These are phyloP conservation scores for Digitonthophagus gazella DNA, from an alignment of 2,888 invertebrate species.

Conservation along the genomic window DNA sequence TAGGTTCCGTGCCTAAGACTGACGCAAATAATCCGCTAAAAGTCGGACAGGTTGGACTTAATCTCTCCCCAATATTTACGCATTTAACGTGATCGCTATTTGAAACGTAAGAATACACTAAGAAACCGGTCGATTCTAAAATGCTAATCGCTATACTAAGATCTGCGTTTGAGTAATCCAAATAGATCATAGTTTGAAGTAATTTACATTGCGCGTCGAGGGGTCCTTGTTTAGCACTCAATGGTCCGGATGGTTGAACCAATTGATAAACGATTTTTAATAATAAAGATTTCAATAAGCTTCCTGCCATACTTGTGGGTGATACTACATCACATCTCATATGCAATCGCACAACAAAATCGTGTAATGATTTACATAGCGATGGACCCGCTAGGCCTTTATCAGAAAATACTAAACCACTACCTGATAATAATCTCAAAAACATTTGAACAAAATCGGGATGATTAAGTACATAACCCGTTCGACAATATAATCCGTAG, in stretches of 20 bases:
- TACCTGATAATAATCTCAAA: constrained; percentile 65
- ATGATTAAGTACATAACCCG: constrained; percentile 63
- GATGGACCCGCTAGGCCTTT: constrained; percentile 69
- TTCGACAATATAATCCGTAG: constrained; percentile 56
- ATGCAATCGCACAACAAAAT: constrained; percentile 67
- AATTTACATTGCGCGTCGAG: constrained; percentile 74
- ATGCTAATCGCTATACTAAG: constrained; percentile 70
- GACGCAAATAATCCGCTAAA: constrained; percentile 77
- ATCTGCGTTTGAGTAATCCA: constrained; percentile 68
- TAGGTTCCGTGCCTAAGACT: constrained; percentile 63
- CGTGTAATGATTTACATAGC: constrained; percentile 69
- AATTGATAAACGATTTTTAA: constrained; percentile 71
- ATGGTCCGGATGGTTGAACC: constrained; percentile 63
- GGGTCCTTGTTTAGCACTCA: constrained; percentile 65
- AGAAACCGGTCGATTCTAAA: constrained; percentile 67
- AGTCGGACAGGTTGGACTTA: constrained; percentile 54
- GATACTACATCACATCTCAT: constrained; percentile 64
- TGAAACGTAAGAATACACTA: constrained; percentile 57
- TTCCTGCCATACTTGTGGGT: constrained; percentile 55
- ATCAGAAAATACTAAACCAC: constrained; percentile 56
- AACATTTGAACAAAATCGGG: constrained; percentile 67
- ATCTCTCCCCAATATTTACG: constrained; percentile 55
- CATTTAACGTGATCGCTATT: constrained; percentile 58
- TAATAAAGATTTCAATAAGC: constrained; percentile 62
- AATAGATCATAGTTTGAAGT: constrained; percentile 63